These are phyloP conservation scores for Apogon talboti DNA, from an alignment of 2,797 vertebrate species.

Conservation along the genomic window DNA sequence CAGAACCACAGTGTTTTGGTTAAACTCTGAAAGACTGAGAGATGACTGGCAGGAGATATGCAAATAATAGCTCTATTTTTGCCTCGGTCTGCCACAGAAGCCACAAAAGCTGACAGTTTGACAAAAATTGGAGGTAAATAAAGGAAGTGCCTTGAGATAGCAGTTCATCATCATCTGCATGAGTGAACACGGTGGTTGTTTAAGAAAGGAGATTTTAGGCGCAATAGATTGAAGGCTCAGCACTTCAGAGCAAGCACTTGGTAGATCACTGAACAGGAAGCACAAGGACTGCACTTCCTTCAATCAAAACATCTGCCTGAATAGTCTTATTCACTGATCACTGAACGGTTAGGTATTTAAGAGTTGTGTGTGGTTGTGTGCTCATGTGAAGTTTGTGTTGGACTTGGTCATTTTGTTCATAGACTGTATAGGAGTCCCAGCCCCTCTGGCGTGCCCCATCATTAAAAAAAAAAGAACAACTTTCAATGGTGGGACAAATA, in stretches of 20 bases:
- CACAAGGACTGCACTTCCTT: background rate
- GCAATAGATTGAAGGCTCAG: background rate
- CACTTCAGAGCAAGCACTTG: background rate
- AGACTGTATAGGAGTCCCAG: too few species aligned
- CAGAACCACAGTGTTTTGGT: constrained; percentile 33
- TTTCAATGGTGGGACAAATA: too few species aligned
- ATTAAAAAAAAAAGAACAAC: too few species aligned
- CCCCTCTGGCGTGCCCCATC: too few species aligned
- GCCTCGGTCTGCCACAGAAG: constrained; percentile 28
- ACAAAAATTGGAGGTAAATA: constrained; percentile 42
- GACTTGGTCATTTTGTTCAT: too few species aligned
- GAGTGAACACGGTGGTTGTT: constrained; percentile 31
- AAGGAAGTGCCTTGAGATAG: constrained; percentile 31
- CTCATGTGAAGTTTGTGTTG: too few species aligned
- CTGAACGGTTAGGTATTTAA: too few species aligned
- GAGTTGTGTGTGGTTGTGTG: too few species aligned
- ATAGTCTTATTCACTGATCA: too few species aligned
- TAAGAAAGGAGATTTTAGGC: constrained; percentile 10
- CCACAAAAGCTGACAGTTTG: constrained; percentile 37
- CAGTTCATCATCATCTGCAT: constrained; percentile 24
- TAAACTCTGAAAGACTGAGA: constrained; percentile 28
- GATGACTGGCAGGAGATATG: constrained; percentile 50
- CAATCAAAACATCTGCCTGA: too few species aligned
- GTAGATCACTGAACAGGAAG: background rate
- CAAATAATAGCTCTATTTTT: constrained; percentile 56